Evolutionary conservation across 2,888 invertebrate species (phyloP).

Genomic region (Drosophila ustulata): DNA sequence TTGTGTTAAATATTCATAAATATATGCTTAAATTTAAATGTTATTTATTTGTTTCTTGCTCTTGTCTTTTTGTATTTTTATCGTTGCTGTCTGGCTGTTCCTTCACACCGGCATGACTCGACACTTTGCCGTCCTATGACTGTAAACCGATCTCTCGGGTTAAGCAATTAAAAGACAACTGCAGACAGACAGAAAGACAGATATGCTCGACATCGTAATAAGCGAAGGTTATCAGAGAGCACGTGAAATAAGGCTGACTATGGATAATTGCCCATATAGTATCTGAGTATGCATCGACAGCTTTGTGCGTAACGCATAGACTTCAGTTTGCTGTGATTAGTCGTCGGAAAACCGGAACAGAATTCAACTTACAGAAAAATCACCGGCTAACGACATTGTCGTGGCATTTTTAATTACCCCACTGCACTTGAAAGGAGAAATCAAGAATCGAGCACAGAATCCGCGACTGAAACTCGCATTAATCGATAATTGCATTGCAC

Average conservation of each 20-base stretch:
- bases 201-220: conserved; percentile 18
- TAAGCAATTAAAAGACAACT: conserved; percentile 31
- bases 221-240: conserved; percentile 28
- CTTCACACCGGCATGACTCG: conserved; percentile 48
- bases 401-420: conserved; percentile 28
- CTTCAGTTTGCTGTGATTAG: not conserved
- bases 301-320: conserved; percentile 16
- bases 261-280: conserved; percentile 20
- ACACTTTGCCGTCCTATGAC: conserved; percentile 18
- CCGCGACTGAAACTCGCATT: conserved; percentile 14
- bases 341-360: conserved; percentile 29
- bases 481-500: conserved; percentile 30
- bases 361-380: conserved; percentile 18
- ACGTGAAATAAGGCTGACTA: conserved; percentile 26
- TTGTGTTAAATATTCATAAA: conserved; percentile 35
- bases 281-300: not conserved
- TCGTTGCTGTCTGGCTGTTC: conserved; percentile 8
- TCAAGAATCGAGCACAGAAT: conserved; percentile 25
- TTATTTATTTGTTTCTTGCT: conserved; percentile 8
- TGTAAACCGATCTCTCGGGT: conserved; percentile 28
- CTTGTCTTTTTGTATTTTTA: conserved; percentile 3
- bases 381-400: conserved; percentile 19
- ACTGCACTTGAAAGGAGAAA: conserved; percentile 28
- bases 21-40: conserved; percentile 14
- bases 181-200: conserved; percentile 2